A percentile compares a stretch with the other conserved stretches of the same genome.
phyloP scores from a whole-genome alignment of 1,140 invertebrate genomes.

The Solenopsis invicta region DNA sequence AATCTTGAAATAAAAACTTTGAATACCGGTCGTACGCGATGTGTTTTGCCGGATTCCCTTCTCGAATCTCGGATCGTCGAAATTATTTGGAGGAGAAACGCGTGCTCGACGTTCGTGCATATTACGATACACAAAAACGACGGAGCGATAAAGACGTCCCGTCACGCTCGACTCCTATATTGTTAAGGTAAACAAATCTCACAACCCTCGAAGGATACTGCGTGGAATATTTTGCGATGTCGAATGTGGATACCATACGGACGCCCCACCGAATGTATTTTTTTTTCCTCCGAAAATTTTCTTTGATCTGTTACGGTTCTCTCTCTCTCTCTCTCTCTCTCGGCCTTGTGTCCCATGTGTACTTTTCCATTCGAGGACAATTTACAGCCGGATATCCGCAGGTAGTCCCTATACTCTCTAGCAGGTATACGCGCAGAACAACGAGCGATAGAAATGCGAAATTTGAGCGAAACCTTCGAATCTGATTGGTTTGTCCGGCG shows the following conservation, averaged over 20 bases:
- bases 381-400: conserved; percentile 19
- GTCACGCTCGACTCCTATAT: not conserved
- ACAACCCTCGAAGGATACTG: not conserved
- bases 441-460: not conserved
- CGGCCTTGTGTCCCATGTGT: not conserved
- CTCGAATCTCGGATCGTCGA: no score
- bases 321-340: no score
- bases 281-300: not conserved
- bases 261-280: not conserved
- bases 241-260: not conserved
- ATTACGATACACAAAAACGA: not conserved
- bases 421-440: not conserved
- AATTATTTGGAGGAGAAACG: not conserved
- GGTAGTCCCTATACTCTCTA: not conserved
- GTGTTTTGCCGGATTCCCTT: no score
- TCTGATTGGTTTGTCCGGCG: not conserved
- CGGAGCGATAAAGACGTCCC: not conserved
- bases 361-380: not conserved
- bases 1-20: no score
- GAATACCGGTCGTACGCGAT: no score
- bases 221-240: not conserved
- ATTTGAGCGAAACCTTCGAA: not conserved
- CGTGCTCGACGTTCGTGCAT: not conserved
- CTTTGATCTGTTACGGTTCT: not conserved
- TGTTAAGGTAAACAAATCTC: not conserved